phyloP scores from a whole-genome alignment of 2,797 vertebrate genomes.

The Siniperca scherzeri region DNA sequence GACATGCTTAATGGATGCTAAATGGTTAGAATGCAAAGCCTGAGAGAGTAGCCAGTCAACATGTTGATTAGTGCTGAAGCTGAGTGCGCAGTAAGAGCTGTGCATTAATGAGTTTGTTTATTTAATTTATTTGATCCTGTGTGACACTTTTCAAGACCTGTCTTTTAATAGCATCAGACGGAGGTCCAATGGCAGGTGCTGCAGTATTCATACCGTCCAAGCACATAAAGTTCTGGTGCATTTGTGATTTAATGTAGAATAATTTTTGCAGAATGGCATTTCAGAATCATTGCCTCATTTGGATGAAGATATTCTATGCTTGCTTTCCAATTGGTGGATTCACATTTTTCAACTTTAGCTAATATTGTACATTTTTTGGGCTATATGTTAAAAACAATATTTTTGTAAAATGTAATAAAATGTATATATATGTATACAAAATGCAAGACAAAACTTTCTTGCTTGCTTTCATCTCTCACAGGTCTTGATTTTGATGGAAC shows the following conservation, averaged over 20 bases:
- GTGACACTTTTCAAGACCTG: conserved; percentile 24
- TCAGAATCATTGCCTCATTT: background rate
- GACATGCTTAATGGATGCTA: background rate
- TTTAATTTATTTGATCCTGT: conserved; percentile 15
- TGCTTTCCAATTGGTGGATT: accelerated
- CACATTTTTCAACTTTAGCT: background rate
- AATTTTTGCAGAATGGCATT: background rate
- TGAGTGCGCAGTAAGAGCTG: conserved; percentile 2
- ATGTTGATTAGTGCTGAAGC: conserved; percentile 19
- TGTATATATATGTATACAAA: background rate
- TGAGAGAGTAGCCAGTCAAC: conserved; percentile 14
- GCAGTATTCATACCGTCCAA: background rate
- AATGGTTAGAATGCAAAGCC: conserved; percentile 9
- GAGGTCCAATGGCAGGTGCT: conserved; percentile 28
- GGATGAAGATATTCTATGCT: background rate
- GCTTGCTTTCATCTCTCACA: background rate
- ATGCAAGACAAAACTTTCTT: background rate
- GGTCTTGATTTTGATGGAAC: background rate
- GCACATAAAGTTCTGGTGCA: background rate
- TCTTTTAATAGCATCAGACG: conserved; percentile 25
- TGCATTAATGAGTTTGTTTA: conserved; percentile 30
- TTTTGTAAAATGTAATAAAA: background rate
- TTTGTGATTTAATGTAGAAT: background rate
- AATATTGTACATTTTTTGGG: too few species aligned
- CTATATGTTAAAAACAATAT: too few species aligned